Conservation (phyloP, 2,888 invertebrate species). For the Megastigmus dorsalis region DNA sequence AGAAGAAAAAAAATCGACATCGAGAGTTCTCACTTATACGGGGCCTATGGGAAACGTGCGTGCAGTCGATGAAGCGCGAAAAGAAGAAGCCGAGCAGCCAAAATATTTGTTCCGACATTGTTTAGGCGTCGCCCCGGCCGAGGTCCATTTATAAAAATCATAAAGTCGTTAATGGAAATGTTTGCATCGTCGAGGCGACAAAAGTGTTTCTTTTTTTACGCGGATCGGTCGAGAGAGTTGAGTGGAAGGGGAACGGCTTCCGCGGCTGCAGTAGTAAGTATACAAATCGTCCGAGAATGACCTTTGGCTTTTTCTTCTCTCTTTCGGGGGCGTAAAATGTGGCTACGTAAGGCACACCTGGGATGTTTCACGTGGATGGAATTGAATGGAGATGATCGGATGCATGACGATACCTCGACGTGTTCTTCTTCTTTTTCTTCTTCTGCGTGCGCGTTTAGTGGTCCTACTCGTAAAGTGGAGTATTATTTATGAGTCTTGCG, state of each 20-base stretch:
- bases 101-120: conserved; percentile 56
- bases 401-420: neutral
- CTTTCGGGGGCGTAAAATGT: conserved; percentile 41
- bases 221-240: neutral
- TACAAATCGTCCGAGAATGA: conserved; percentile 65
- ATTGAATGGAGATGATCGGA: conserved; percentile 58
- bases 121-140: conserved; percentile 28
- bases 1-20: neutral
- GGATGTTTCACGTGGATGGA: conserved; percentile 59
- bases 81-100: conserved; percentile 49
- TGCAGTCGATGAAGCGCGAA: conserved; percentile 15
- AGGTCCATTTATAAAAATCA: conserved; percentile 71
- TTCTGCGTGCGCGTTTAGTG: neutral
- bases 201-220: conserved; percentile 15
- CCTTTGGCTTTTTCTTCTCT: conserved; percentile 57
- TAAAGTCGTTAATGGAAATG: conserved; percentile 65
- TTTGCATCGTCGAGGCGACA: conserved; percentile 56
- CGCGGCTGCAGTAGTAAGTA: neutral
- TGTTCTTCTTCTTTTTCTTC: neutral
- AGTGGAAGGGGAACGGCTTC: neutral
- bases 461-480: conserved; percentile 3
- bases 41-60: neutral
- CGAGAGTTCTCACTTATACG: neutral
- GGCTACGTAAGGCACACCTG: conserved; percentile 60
- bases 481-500: conserved; percentile 26